Evolutionary conservation across 2,113 vertebrate genomes (phyloP).

Genomic region (Phalacrocorax aristotelis): DNA sequence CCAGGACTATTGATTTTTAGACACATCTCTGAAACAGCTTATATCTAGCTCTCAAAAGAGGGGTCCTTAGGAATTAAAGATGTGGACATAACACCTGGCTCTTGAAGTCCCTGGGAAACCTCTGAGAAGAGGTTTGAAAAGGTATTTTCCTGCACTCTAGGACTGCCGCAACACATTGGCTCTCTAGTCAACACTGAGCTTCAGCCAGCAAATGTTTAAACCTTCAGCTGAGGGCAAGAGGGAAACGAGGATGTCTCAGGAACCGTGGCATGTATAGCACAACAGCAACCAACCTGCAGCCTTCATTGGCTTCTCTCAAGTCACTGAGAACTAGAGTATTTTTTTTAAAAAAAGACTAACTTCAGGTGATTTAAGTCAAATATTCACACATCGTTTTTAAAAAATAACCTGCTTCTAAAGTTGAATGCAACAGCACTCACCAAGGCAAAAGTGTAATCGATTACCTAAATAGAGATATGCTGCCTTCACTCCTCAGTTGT

Average conservation of each 20-base stretch:
- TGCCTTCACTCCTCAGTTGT: not conserved
- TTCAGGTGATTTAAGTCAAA: not conserved
- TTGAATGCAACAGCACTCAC: not conserved
- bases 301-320: not conserved
- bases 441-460: not conserved
- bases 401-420: not conserved
- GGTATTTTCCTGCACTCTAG: not conserved
- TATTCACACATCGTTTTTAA: not conserved
- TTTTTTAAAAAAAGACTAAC: not conserved
- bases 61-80: not conserved
- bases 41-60: not conserved
- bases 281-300: not conserved
- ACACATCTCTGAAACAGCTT: not conserved
- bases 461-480: not conserved
- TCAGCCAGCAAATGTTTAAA: not conserved
- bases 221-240: not conserved
- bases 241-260: not conserved
- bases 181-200: not conserved
- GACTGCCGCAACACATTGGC: not conserved
- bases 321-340: accelerated
- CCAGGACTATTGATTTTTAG: slow-evolving; percentile 1
- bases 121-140: not conserved
- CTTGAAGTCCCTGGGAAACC: not conserved
- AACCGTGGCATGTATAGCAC: accelerated
- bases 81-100: not conserved